Percentiles rank a stretch among this genome's conserved stretches.
Conservation (phyloP, 2,113 vertebrate species). For the Haemorhous mexicanus region DNA sequence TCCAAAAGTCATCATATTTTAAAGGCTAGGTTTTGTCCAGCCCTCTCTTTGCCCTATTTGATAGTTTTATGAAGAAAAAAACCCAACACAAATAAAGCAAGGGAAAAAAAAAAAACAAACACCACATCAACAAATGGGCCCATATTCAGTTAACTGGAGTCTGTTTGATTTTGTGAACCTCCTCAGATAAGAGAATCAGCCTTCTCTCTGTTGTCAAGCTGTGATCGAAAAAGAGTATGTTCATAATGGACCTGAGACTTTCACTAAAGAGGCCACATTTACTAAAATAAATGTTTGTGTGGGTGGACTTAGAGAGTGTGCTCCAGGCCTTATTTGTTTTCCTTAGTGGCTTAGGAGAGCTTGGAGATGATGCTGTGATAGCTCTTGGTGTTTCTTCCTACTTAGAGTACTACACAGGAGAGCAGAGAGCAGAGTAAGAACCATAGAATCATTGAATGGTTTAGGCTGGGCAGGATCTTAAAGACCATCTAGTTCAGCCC, state of each 20-base stretch:
- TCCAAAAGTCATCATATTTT: neutral
- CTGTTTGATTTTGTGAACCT: neutral
- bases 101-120: neutral
- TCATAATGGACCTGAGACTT: neutral
- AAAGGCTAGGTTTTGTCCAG: neutral
- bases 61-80: neutral
- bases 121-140: neutral
- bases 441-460: neutral
- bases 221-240: neutral
- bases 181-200: neutral
- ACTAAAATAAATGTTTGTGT: neutral
- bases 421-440: neutral
- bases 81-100: neutral
- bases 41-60: neutral
- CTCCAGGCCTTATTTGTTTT: neutral
- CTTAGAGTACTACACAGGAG: neutral
- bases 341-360: neutral
- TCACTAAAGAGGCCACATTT: neutral
- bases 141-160: neutral
- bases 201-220: neutral
- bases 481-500: neutral
- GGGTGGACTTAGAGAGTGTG: neutral
- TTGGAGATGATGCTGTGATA: neutral
- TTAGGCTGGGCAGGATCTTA: neutral
- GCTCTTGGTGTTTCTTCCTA: neutral